Evolutionary conservation across 53 echinoderm and acorn worm species (phyloP), one percentile per base, ranked within the genome.

Genomic region (Apostichopus leukothele): DNA sequence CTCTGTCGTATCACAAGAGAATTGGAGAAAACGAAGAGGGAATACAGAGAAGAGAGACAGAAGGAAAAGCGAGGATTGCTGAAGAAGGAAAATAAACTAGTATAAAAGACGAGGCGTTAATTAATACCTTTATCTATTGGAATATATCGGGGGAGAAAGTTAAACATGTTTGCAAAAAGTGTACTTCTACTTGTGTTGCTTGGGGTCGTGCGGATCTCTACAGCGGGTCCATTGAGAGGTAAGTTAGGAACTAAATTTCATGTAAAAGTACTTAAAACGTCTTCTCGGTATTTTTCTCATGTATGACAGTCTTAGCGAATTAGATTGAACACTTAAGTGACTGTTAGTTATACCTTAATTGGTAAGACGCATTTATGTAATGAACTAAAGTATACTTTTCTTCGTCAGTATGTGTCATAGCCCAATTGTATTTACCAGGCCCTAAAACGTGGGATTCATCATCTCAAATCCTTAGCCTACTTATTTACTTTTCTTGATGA

Each of bases 161-260:
- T 54, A 55, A 81, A 81, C 21, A 81, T 81, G 81, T 54, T 81
- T 54, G 81, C 21, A 14, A 81, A 81, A 81, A 81, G 53, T 55
- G 81, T 55, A 54, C 81, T 81, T 81, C 55, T 81, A 20, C 19
- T 81, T 23, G 59, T 81, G 5, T 81, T 81, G 16, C 81, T 81
- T 13, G 81, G 81, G 51, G 11, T 81, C 9, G 81, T 81, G 18
- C 53, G 59, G 18, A 54, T 81, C 81, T 55, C 81, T 8, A 21
- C 81, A 81, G 20, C 81, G 7, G 81, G 55, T 21, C 81, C 81
- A 50, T 20, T 81, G 18, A 81, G 55, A 81, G 81, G 81, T 81
- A 54, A 81, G 81, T 54, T 18, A 63, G 5, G 10, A 57, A 57
- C 5, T 57, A 4, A 57, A 57, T 57, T 57, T 57, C 3, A 39